These are phyloP conservation scores for Lasioglossum lativentre DNA, from an alignment of 2,888 invertebrate species.

Conservation along the genomic window DNA sequence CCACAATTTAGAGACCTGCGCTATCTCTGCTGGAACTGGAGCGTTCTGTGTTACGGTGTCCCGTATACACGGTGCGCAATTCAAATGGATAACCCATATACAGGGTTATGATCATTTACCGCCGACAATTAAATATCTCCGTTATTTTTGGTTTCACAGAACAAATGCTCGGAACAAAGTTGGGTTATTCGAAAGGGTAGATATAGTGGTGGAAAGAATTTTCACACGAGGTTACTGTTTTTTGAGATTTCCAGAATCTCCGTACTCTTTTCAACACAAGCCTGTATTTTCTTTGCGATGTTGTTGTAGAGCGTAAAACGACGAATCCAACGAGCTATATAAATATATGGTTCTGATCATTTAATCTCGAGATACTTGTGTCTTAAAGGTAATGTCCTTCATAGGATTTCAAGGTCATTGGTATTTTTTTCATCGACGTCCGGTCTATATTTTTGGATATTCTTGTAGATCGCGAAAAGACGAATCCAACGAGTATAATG, in stretches of 20 bases:
- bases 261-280: not conserved
- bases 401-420: not conserved
- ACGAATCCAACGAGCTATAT: not conserved
- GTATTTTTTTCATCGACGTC: not conserved
- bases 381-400: not conserved
- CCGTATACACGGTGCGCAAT: not conserved
- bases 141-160: not conserved
- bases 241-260: not conserved
- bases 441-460: not conserved
- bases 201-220: not conserved
- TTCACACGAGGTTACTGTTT: not conserved
- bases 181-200: not conserved
- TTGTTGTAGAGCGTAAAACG: not conserved
- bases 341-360: not conserved
- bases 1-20: constrained; percentile 57
- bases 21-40: constrained; percentile 44
- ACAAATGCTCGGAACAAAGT: not conserved
- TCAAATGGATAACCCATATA: not conserved
- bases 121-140: not conserved
- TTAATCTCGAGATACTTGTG: not conserved
- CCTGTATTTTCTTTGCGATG: not conserved
- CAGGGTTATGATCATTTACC: not conserved
- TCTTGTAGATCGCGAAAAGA: not conserved
- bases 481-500: not conserved
- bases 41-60: constrained; percentile 19